Evolutionary conservation across 30 jellyfish, hydroid and myxozoan genomes (phyloP), one percentile per base, ranked within the genome.

Genomic region (Aurelia aurita complex sp. Pacific): DNA sequence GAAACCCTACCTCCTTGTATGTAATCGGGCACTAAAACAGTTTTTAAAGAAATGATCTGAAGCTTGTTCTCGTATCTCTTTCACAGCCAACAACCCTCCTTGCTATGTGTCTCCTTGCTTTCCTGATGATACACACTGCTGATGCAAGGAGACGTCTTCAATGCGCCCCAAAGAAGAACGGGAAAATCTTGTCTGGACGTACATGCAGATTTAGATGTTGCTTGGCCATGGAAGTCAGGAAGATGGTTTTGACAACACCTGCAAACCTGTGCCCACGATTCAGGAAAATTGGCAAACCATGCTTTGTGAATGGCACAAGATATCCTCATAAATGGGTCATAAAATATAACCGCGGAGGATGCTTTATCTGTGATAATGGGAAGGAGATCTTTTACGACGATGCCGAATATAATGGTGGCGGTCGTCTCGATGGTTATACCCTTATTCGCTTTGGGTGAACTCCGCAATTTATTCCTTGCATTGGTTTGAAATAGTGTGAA

Each of bases 401-500:
- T 60, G 57, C 13, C 1, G 29, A 40, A 40, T 40, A 15, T 23
- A 9, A 9, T 14, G 15, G 1, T 7, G 42, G 34, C 11, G 3
- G 3, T 3, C 43, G 70, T 13, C 38, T 46, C 4, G 71, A 38
- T 53, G 73, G 35, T 4, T 74, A 74, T 36, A 77, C 88, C 18
- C 68, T 77, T 43, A 57, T 77, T 13, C 64, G 88, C 64, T 77
- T 77, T 77, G 88, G 88, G 59, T 76, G 38, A 60, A 54, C 55
- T 46, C 57, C 8, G 15, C 15, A 46, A 0, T 46, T 46, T 46
- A 46, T 46, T 46, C 57, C 2, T 46, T 6, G 12, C 15, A 46
- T 9, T 46, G 12, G 8, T 14, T 9, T 46, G 14, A 7, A 46
- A 9, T 14, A 4, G 57, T 46, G 57, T 46, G 15, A 46, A 46